Evolutionary conservation across 2,113 vertebrate genomes (phyloP).

Genomic region (Syngnathus typhle): DNA sequence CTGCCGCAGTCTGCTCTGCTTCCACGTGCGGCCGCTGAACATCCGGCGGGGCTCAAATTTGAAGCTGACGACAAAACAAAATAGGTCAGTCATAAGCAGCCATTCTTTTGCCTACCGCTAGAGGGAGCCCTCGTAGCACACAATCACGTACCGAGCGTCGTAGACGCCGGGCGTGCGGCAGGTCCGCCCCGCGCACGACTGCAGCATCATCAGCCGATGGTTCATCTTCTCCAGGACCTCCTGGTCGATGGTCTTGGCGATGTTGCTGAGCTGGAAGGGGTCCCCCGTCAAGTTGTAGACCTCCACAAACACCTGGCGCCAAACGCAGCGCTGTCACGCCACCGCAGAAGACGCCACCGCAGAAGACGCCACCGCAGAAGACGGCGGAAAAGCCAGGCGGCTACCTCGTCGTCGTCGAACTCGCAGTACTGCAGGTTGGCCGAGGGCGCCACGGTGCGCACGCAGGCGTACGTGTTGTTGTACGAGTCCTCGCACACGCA

Average conservation of each 20-base stretch:
- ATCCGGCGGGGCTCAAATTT: slow-evolving; percentile 68
- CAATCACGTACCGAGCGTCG: slow-evolving; percentile 71
- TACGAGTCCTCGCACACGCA: slow-evolving; percentile 97
- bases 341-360: no score
- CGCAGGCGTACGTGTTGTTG: slow-evolving; percentile 95
- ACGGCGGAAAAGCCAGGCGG: neutral
- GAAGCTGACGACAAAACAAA: slow-evolving; percentile 52
- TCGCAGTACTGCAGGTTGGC: slow-evolving; percentile 93
- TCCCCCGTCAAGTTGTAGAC: slow-evolving; percentile 95
- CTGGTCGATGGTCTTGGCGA: slow-evolving; percentile 89
- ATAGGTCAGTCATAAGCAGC: no score
- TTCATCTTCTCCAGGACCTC: slow-evolving; percentile 98
- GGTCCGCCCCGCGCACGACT: slow-evolving; percentile 84
- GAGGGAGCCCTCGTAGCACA: no score
- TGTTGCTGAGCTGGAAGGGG: slow-evolving; percentile 90
- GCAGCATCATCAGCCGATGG: slow-evolving; percentile 95
- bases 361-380: neutral
- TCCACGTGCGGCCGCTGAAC: slow-evolving; percentile 54
- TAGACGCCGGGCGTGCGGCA: slow-evolving; percentile 88
- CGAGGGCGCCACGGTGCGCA: slow-evolving; percentile 78
- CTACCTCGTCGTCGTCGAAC: slow-evolving; percentile 92
- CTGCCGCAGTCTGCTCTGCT: slow-evolving; percentile 41
- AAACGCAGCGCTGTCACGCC: neutral
- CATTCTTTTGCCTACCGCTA: no score
- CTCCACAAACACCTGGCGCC: slow-evolving; percentile 86